Evolutionary conservation across 2,797 vertebrate species (phyloP).

Genomic region (Sebastes paucispinis): DNA sequence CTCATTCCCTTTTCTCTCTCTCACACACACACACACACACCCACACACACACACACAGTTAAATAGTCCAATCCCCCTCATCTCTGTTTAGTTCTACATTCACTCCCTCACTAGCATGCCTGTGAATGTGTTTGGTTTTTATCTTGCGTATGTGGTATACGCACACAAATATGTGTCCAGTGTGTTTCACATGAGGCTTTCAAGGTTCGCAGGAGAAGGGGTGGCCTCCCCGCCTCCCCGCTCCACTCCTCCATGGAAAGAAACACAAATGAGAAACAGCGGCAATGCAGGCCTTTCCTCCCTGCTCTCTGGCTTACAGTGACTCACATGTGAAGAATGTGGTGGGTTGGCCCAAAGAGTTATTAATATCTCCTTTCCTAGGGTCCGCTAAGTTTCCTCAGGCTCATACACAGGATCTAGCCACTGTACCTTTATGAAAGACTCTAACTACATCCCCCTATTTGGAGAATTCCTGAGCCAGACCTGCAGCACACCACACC

Average conservation of each 20-base stretch:
- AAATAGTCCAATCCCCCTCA: not conserved
- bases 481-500: conserved; percentile 41
- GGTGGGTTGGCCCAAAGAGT: conserved; percentile 79
- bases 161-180: conserved; percentile 7
- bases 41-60: not conserved
- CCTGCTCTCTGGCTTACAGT: conserved; percentile 69
- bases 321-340: conserved; percentile 86
- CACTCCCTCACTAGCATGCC: not conserved
- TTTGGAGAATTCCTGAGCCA: conserved; percentile 63
- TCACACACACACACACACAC: not conserved
- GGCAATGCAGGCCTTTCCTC: conserved; percentile 64
- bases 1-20: not conserved
- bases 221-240: conserved; percentile 35
- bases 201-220: conserved; percentile 51
- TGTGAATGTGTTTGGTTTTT: conserved; percentile 8
- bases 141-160: conserved; percentile 16
- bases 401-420: conserved; percentile 61
- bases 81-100: not conserved
- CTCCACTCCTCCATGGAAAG: conserved; percentile 81
- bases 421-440: conserved; percentile 77
- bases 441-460: conserved; percentile 64
- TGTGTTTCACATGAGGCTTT: conserved; percentile 41
- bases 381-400: conserved; percentile 79
- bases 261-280: conserved; percentile 84
- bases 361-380: conserved; percentile 87